A percentile compares a stretch with the other conserved stretches of the same genome.
phyloP scores from a whole-genome alignment of 2,797 vertebrate species.

The Sylvilagus floridanus region DNA sequence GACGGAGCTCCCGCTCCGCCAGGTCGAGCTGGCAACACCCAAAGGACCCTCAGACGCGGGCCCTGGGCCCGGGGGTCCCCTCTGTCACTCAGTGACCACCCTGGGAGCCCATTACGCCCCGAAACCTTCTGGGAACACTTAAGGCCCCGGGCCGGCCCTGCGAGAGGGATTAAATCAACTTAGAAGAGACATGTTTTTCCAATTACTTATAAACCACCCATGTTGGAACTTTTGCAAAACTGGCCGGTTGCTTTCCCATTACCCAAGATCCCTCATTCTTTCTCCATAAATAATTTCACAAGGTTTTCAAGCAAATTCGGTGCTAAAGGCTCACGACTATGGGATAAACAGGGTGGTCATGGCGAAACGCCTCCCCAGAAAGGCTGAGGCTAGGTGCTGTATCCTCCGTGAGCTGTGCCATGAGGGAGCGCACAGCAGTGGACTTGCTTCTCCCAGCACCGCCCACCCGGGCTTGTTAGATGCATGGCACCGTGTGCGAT shows the following conservation, averaged over 20 bases:
- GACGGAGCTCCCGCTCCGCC: background rate
- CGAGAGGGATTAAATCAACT: conserved; percentile 36
- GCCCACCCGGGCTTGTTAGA: background rate
- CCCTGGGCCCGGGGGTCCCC: background rate
- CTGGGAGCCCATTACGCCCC: background rate
- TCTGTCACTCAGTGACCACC: background rate
- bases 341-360: background rate
- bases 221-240: conserved; percentile 58
- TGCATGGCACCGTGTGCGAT: fast-evolving
- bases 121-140: conserved; percentile 47
- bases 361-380: background rate
- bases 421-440: background rate
- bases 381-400: background rate
- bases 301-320: conserved; percentile 58
- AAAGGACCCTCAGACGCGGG: background rate
- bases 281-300: conserved; percentile 66
- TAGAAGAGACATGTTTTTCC: conserved; percentile 70
- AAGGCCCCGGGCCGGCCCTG: background rate
- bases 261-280: conserved; percentile 51
- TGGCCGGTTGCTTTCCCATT: conserved; percentile 16
- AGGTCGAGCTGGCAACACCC: background rate
- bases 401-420: fast-evolving
- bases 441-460: background rate
- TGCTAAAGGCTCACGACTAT: background rate
- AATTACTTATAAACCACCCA: conserved; percentile 77